These are phyloP conservation scores for Eurytoma adleriae DNA, from an alignment of 2,888 invertebrate genomes.

Conservation along the genomic window DNA sequence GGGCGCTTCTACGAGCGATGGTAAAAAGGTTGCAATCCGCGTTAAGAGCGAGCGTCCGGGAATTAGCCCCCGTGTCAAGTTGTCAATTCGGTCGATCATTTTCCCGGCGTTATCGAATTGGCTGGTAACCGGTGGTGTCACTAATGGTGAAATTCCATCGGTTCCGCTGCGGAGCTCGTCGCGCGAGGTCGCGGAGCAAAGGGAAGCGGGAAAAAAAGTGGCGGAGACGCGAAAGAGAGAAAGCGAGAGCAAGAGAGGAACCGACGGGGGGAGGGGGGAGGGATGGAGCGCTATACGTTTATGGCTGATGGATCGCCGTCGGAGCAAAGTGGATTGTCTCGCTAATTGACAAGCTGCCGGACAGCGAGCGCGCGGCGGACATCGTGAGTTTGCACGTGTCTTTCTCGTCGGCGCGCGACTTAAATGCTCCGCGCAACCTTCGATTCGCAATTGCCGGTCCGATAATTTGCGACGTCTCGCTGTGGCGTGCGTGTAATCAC, in stretches of 20 bases:
- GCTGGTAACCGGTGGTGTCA: not conserved
- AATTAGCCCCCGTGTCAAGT: not conserved
- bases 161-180: not conserved
- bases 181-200: not conserved
- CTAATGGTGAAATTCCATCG: constrained; percentile 23
- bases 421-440: not conserved
- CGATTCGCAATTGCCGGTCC: no score
- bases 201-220: not conserved
- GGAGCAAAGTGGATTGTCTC: constrained; percentile 54
- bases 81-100: not conserved
- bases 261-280: not conserved
- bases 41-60: no score
- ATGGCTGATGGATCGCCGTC: constrained; percentile 52
- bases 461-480: no score
- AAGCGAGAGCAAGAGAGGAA: not conserved
- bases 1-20: no score
- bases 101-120: not conserved
- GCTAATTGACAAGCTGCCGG: constrained; percentile 56
- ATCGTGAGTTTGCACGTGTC: not conserved
- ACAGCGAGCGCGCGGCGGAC: constrained; percentile 23
- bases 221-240: not conserved
- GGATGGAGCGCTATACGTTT: constrained; percentile 22
- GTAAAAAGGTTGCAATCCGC: no score
- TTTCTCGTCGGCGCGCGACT: not conserved
- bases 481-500: no score